A percentile compares a stretch with the other conserved stretches of the same genome.
These are phyloP conservation scores for Bellardia pandia DNA, from an alignment of 2,888 invertebrate species.

Conservation along the genomic window DNA sequence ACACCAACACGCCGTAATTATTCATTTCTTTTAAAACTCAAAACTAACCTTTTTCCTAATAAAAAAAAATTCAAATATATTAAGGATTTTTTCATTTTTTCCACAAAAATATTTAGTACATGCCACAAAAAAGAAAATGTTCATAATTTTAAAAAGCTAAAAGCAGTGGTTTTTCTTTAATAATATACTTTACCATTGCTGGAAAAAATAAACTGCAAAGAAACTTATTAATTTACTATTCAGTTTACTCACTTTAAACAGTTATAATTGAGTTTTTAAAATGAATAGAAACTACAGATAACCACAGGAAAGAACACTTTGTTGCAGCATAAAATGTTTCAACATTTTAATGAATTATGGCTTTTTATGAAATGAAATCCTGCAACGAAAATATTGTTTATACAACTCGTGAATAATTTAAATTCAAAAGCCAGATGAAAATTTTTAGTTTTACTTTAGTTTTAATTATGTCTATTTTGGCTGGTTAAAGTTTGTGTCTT, in stretches of 20 bases:
- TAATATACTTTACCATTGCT: conserved; percentile 13
- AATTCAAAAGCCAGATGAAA: not conserved
- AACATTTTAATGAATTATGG: conserved; percentile 25
- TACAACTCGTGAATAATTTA: conserved; percentile 19
- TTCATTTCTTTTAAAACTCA: conserved; percentile 51
- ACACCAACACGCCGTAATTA: conserved; percentile 46
- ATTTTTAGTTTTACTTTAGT: not conserved
- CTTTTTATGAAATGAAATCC: conserved; percentile 17
- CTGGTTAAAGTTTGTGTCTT: not conserved
- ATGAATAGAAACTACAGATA: conserved; percentile 47
- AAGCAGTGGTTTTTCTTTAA: conserved; percentile 59
- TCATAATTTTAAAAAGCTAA: conserved; percentile 61
- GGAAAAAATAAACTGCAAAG: not conserved
- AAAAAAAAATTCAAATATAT: not conserved
- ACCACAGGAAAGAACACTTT: conserved; percentile 38
- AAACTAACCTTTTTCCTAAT: conserved; percentile 4
- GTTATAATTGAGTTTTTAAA: conserved; percentile 64
- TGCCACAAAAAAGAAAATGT: conserved; percentile 51
- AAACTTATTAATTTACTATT: conserved; percentile 49
- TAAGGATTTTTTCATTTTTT: not conserved
- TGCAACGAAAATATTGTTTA: conserved; percentile 11
- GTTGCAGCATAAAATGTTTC: conserved; percentile 51
- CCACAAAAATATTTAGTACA: conserved; percentile 7
- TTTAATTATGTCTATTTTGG: not conserved
- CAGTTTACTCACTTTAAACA: conserved; percentile 60